These are phyloP conservation scores for Aphis gossypii DNA, from an alignment of 1,140 invertebrate species.

Conservation along the genomic window DNA sequence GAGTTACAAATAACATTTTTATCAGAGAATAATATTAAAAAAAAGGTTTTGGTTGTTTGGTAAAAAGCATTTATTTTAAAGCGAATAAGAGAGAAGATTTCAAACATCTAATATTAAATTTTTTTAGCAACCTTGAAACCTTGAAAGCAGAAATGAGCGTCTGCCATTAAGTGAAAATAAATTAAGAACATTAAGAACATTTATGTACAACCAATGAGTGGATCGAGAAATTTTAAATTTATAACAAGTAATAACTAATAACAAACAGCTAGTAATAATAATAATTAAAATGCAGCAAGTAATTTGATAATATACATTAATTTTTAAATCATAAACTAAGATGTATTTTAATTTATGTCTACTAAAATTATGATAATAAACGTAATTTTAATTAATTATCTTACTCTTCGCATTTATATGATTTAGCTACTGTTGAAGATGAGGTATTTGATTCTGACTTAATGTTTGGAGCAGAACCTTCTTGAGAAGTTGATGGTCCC, in stretches of 20 bases:
- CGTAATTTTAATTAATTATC: conserved; percentile 59
- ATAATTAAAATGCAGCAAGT: neutral
- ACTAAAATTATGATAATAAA: neutral
- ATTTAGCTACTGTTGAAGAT: conserved; percentile 71
- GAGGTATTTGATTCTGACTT: conserved; percentile 64
- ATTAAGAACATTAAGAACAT: too few relatives aligned
- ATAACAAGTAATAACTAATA: neutral
- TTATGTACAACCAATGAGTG: too few relatives aligned
- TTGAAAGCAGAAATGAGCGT: too few relatives aligned
- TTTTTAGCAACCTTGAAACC: too few relatives aligned
- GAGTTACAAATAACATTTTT: too few relatives aligned
- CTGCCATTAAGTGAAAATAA: too few relatives aligned
- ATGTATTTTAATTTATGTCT: neutral
- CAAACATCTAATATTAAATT: too few relatives aligned
- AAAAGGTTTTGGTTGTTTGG: too few relatives aligned
- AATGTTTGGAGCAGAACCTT: conserved; percentile 60
- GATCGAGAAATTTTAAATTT: too few relatives aligned
- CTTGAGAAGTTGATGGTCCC: conserved; percentile 63
- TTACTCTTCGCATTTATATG: conserved; percentile 88
- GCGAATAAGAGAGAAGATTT: too few relatives aligned
- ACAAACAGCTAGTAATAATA: neutral
- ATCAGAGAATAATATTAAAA: too few relatives aligned
- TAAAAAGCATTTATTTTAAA: too few relatives aligned
- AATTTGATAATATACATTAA: neutral
- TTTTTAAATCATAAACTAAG: neutral